phyloP scores from a whole-genome alignment of 92 coral and sea anemone species.

The Palythoa grandiflora region DNA sequence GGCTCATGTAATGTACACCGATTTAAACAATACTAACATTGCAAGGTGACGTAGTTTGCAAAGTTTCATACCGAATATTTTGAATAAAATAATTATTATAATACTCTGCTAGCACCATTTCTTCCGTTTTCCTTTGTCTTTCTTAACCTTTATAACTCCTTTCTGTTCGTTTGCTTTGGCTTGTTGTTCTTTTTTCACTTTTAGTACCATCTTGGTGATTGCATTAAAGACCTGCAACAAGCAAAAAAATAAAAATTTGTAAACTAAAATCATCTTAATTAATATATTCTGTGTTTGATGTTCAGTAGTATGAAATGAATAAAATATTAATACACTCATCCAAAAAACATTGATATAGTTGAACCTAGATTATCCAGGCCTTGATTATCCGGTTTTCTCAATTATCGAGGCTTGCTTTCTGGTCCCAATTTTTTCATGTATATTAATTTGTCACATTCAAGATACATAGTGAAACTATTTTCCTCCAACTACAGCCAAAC shows the following conservation, averaged over 20 bases:
- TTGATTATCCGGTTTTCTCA: no score
- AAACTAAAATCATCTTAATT: background rate
- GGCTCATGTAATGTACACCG: background rate
- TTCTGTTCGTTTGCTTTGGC: constrained; percentile 81
- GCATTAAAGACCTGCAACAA: constrained; percentile 86
- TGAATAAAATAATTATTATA: constrained; percentile 37
- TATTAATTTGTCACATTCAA: no score
- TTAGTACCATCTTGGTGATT: constrained; percentile 91
- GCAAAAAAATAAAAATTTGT: constrained; percentile 11
- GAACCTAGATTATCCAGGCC: no score
- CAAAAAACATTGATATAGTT: no score
- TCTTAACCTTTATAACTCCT: constrained; percentile 80
- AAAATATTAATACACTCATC: no score
- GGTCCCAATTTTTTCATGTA: no score
- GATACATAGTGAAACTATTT: no score
- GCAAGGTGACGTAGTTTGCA: background rate
- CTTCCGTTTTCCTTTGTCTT: constrained; percentile 78
- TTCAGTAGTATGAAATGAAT: no score
- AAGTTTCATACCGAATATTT: constrained; percentile 26
- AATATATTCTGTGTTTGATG: no score
- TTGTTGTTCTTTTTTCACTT: constrained; percentile 87
- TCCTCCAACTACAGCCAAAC: no score
- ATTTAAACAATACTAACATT: background rate
- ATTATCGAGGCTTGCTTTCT: no score
- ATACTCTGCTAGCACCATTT: constrained; percentile 61